Conservation (phyloP, 2,888 invertebrate species). For the Drosophila nigricruria region DNA sequence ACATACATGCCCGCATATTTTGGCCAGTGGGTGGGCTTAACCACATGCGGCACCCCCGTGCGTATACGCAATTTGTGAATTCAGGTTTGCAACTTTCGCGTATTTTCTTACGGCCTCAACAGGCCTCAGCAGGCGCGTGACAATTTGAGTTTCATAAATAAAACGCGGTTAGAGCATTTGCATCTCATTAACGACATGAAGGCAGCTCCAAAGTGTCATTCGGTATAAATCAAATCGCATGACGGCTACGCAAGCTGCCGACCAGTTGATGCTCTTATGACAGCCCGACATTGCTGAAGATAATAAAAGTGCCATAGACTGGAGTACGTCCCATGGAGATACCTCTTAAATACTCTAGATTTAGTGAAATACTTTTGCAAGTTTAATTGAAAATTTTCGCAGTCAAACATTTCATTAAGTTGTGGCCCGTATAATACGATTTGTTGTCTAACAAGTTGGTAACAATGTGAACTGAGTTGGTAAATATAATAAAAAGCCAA, state of each 20-base stretch:
- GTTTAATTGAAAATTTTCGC: neutral
- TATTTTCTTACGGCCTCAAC: constrained; percentile 18
- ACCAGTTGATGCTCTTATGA: neutral
- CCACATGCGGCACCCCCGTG: constrained; percentile 32
- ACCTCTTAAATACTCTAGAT: neutral
- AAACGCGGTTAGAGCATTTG: constrained; percentile 29
- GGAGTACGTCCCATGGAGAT: neutral
- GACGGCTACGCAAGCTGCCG: neutral
- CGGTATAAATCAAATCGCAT: constrained; percentile 18
- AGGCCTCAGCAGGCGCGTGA: constrained; percentile 31
- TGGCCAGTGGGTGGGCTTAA: constrained; percentile 2
- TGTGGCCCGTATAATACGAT: neutral
- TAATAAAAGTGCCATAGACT: neutral
- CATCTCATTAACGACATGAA: constrained; percentile 33
- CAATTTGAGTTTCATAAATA: constrained; percentile 23
- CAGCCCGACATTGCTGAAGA: neutral
- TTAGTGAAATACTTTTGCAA: neutral
- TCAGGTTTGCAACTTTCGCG: constrained; percentile 39
- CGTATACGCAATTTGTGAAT: constrained; percentile 64
- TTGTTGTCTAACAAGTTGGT: neutral
- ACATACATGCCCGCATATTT: constrained; percentile 36
- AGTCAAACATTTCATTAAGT: constrained; percentile 1
- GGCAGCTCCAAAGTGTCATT: neutral
- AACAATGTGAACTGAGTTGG: neutral
- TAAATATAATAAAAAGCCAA: constrained; percentile 16